Evolutionary conservation across 2,113 vertebrate genomes (phyloP).

Genomic region (Plotosus lineatus): DNA sequence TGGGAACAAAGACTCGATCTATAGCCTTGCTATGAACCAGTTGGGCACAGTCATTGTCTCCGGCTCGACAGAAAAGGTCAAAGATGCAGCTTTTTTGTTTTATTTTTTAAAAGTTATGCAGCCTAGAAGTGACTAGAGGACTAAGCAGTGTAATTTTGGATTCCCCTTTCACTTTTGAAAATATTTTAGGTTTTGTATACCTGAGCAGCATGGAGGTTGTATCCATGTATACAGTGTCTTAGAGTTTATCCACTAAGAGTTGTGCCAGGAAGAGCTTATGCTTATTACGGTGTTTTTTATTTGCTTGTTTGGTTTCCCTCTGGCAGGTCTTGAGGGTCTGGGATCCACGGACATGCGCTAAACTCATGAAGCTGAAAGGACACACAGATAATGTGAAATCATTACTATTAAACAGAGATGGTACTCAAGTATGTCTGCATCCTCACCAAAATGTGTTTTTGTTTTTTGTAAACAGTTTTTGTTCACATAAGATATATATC

Average conservation of each 20-base stretch:
- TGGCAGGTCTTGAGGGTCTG: conserved; percentile 90
- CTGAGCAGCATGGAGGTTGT: not conserved
- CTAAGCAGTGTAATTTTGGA: not conserved
- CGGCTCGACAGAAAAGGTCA: conserved; percentile 98
- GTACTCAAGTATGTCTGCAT: conserved; percentile 82
- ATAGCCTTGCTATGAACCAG: conserved; percentile 99
- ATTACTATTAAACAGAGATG: conserved; percentile 90
- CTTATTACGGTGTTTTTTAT: not conserved
- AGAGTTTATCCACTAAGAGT: too few species aligned
- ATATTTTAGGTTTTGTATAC: not conserved
- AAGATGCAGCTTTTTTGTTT: not conserved
- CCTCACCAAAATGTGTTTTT: not conserved
- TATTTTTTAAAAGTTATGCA: not conserved
- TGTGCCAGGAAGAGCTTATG: not conserved
- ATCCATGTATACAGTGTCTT: not conserved
- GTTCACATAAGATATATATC: too few species aligned
- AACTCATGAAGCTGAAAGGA: conserved; percentile 98
- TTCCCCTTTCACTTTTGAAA: not conserved
- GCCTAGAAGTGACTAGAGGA: not conserved
- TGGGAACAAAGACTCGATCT: conserved; percentile 99
- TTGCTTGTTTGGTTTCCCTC: not conserved
- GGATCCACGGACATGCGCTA: conserved; percentile 96
- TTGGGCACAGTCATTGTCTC: conserved; percentile 98
- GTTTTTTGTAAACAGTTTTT: too few species aligned
- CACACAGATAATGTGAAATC: conserved; percentile 98